Evolutionary conservation across 1,140 invertebrate species (phyloP).

Genomic region (Bombus superbus): DNA sequence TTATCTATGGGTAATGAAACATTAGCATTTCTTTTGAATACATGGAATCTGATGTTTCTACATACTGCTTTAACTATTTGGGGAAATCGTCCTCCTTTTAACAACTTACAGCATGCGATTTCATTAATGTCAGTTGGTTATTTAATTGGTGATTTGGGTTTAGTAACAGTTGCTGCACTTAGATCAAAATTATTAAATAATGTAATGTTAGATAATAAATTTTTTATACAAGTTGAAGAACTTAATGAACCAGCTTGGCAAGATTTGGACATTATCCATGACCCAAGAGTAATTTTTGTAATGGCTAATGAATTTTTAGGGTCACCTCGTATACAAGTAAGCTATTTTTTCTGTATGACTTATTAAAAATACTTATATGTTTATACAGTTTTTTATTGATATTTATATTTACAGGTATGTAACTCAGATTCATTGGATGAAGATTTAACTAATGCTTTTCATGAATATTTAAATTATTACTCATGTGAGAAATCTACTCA

Average conservation of each 20-base stretch:
- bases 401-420: slow-evolving; percentile 64
- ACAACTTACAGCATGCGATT: slow-evolving; percentile 67
- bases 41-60: slow-evolving; percentile 77
- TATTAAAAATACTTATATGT: slow-evolving; percentile 2
- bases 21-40: slow-evolving; percentile 76
- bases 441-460: slow-evolving; percentile 61
- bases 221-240: slow-evolving; percentile 70
- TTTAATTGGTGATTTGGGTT: slow-evolving; percentile 77
- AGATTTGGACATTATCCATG: slow-evolving; percentile 74
- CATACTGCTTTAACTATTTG: slow-evolving; percentile 71
- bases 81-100: slow-evolving; percentile 62
- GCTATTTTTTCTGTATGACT: slow-evolving; percentile 26
- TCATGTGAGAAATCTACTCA: slow-evolving; percentile 3
- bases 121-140: slow-evolving; percentile 75
- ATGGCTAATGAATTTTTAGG: slow-evolving; percentile 75
- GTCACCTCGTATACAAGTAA: slow-evolving; percentile 72
- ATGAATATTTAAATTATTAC: slow-evolving; percentile 69
- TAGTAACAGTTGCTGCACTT: slow-evolving; percentile 74
- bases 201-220: slow-evolving; percentile 53
- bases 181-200: slow-evolving; percentile 73
- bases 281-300: slow-evolving; percentile 75
- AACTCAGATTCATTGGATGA: slow-evolving; percentile 68
- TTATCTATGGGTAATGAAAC: slow-evolving; percentile 77
- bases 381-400: slow-evolving; percentile 12
- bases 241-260: slow-evolving; percentile 77